Conservation (phyloP, 2,797 vertebrate genomes). For the Craterocephalus amniculus region DNA sequence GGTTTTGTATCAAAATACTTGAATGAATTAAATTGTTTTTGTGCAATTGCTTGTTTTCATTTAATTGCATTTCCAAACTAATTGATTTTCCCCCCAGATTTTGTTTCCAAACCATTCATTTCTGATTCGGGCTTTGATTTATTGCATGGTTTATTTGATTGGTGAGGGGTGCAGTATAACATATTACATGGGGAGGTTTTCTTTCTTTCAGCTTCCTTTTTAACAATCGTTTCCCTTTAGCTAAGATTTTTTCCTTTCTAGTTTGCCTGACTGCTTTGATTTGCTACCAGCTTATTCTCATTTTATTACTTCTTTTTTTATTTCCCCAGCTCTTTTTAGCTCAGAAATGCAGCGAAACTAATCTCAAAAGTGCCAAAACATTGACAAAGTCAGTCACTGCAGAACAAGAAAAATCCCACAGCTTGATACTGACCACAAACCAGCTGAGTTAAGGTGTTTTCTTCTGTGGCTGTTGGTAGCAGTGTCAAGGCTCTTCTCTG, state of each 20-base stretch:
- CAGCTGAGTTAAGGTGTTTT: constrained; percentile 5
- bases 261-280: constrained; percentile 52
- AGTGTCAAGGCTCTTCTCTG: constrained; percentile 34
- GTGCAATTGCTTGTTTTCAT: constrained; percentile 59
- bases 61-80: constrained; percentile 58
- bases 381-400: constrained; percentile 27
- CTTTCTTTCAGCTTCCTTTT: constrained; percentile 63
- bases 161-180: constrained; percentile 24
- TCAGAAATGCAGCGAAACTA: constrained; percentile 39
- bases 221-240: constrained; percentile 63
- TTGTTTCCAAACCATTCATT: constrained; percentile 16
- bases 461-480: constrained; percentile 15
- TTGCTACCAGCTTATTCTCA: constrained; percentile 56
- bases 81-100: constrained; percentile 26
- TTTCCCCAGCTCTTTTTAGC: constrained; percentile 24
- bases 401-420: constrained; percentile 47
- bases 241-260: constrained; percentile 43
- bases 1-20: constrained; percentile 24
- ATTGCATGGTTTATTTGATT: constrained; percentile 52
- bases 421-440: constrained; percentile 27
- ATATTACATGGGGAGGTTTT: constrained; percentile 41
- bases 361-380: constrained; percentile 54
- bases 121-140: constrained; percentile 37
- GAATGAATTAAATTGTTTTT: constrained; percentile 54
- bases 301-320: constrained; percentile 35